Conservation (phyloP, 2,113 vertebrate species). For the Crotalus helleri region DNA sequence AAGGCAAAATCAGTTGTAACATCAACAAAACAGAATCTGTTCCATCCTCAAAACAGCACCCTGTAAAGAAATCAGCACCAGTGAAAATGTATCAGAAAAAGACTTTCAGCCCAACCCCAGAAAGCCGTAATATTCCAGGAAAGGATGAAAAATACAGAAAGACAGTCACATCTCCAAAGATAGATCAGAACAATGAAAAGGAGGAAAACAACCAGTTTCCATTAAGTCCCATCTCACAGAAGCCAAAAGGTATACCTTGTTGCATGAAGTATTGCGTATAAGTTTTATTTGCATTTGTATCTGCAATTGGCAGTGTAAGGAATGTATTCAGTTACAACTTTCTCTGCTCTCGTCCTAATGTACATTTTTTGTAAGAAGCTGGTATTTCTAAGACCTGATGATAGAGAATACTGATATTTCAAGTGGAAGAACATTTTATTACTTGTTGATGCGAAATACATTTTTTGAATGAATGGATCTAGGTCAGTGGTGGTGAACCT, state of each 20-base stretch:
- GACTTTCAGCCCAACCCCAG: background rate
- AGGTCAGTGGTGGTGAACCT: too few relatives aligned
- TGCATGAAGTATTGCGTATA: background rate
- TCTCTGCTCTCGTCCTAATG: background rate
- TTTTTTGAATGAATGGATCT: background rate
- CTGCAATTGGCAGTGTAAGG: background rate
- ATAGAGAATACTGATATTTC: background rate
- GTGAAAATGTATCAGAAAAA: conserved; percentile 27
- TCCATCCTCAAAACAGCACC: background rate
- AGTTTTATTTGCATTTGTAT: background rate
- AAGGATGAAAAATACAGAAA: conserved; percentile 15
- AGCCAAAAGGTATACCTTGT: conserved; percentile 28
- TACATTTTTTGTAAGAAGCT: background rate
- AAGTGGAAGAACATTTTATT: background rate
- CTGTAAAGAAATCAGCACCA: background rate
- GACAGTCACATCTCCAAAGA: background rate
- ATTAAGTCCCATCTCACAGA: conserved; percentile 8
- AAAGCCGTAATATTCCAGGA: background rate
- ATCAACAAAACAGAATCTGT: conserved; percentile 19
- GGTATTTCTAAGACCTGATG: background rate
- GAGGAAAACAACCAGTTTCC: conserved; percentile 8
- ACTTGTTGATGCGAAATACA: too few relatives aligned
- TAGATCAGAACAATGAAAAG: conserved; percentile 20
- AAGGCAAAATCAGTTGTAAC: conserved; percentile 17
- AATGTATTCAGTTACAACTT: background rate